Evolutionary conservation across 2,888 invertebrate species (phyloP), one percentile per base, ranked within the genome.

Genomic region (Euzophera pinguis): DNA sequence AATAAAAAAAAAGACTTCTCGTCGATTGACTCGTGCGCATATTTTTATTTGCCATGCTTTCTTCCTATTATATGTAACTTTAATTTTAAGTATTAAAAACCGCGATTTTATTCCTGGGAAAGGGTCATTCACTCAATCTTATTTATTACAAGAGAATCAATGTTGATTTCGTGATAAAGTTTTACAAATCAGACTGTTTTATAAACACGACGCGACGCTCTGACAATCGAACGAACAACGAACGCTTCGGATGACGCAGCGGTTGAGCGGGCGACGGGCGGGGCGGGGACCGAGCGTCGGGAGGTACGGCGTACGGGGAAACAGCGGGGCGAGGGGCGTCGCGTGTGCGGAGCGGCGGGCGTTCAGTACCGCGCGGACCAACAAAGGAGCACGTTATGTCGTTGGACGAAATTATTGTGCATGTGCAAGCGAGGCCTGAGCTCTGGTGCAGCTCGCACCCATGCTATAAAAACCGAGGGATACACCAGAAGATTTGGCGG

Each of bases 361-460:
- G 47, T 27, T 38, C 42, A 49, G 51, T 29, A 29, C 16, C 41
- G 41, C 35, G 13, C 38, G 22, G 13, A 47, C 62, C 63, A 43
- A 48, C 39, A 47, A 16, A 34, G 39, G 14, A 32, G 27, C 13
- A 16, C 42, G 52, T 47, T 17, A 43, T 62, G 60, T 32, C 54
- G 22, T 17, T 58, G 50, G 56, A 59, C 48, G 61, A 61, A 0
- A 58, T 70, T 12, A 66, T 70, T 43, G 58, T 52, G 13, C 53
- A 59, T 39, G 64, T 70, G 37, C 59, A 60, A 12, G 32, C 37
- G 3, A 56, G 53, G 12, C 68, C 68, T 8, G 64, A 62, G 55
- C 60, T 70, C 17, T 70, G 67, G 67, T 54, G 53, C 35, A 41
- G 45, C 10, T n/a, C 59, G 7, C 61, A 67, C 52, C 60, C 63